Percentiles rank a stretch among this genome's conserved stretches.
Conservation (phyloP, 2,113 vertebrate genomes). For the Orcinus orca region DNA sequence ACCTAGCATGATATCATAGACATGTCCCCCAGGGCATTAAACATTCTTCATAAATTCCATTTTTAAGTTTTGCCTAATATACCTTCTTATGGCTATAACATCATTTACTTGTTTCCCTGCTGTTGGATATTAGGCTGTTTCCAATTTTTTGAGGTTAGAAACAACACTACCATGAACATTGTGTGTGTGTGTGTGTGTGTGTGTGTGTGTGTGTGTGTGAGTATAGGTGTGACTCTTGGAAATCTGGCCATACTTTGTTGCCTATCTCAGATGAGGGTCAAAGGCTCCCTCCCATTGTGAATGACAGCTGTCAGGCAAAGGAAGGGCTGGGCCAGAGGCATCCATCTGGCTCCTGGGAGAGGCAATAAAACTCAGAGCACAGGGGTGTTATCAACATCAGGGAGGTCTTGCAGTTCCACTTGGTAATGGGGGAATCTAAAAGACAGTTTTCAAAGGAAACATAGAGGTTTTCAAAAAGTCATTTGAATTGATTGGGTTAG, state of each 20-base stretch:
- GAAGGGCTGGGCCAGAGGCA: neutral
- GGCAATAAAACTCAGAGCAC: neutral
- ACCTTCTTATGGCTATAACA: neutral
- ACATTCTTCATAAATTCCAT: neutral
- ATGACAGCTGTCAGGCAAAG: neutral
- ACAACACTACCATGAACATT: neutral
- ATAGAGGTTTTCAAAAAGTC: neutral
- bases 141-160: slow-evolving; percentile 5
- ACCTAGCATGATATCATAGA: neutral
- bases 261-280: neutral
- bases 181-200: neutral
- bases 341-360: neutral
- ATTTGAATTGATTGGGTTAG: slow-evolving; percentile 12
- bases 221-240: neutral
- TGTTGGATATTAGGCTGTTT: neutral
- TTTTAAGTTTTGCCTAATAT: slow-evolving; percentile 8
- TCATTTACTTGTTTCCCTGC: neutral
- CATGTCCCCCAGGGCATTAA: neutral
- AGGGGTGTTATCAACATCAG: neutral
- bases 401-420: neutral
- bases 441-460: slow-evolving; percentile 34
- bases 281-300: neutral
- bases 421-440: neutral
- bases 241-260: neutral
- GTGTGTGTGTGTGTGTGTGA: neutral